phyloP scores from a whole-genome alignment of 2,113 vertebrate genomes.

The Ondatra zibethicus region DNA sequence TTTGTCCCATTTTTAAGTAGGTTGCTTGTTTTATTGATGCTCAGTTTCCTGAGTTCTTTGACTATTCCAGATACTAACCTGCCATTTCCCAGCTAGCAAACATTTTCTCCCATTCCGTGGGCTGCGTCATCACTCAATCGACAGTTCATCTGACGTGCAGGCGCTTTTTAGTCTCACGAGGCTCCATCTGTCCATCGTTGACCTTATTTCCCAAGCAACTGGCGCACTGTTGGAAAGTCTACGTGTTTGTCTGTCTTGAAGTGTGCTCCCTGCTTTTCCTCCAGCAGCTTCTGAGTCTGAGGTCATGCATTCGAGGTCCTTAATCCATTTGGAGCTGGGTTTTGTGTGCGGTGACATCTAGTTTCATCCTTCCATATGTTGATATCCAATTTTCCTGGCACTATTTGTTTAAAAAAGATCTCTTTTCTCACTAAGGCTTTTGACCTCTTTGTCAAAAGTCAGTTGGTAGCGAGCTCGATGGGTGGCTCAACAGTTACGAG shows the following conservation, averaged over 20 bases:
- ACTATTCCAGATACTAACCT: not conserved
- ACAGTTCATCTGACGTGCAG: too few species aligned
- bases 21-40: not conserved
- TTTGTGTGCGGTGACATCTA: not conserved
- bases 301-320: not conserved
- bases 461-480: not conserved
- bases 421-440: not conserved
- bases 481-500: not conserved
- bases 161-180: not conserved
- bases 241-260: not conserved
- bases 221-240: not conserved
- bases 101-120: not conserved
- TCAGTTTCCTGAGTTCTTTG: not conserved
- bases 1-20: not conserved
- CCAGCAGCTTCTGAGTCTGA: not conserved
- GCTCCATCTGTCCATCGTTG: not conserved
- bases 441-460: not conserved
- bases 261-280: not conserved
- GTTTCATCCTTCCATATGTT: not conserved
- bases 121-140: too few species aligned
- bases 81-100: not conserved
- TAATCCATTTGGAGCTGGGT: not conserved
- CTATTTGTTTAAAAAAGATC: not conserved
- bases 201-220: not conserved
- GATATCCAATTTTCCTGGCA: not conserved